These are phyloP conservation scores for Tachysurus fulvidraco DNA, from an alignment of 2,113 vertebrate species.

Conservation along the genomic window DNA sequence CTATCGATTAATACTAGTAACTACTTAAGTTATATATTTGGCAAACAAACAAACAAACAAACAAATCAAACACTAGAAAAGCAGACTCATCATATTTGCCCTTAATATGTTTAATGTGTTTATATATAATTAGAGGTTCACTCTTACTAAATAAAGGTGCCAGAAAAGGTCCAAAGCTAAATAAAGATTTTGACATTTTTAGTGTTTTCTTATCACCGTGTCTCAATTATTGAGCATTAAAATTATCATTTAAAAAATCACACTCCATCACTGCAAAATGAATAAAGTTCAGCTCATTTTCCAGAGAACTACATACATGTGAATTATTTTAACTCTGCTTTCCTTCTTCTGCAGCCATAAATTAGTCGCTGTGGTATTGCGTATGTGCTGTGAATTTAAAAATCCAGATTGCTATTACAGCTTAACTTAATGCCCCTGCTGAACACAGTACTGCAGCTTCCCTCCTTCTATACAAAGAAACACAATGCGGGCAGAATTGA, in stretches of 20 bases:
- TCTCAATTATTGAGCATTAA: background rate
- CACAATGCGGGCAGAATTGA: conserved; percentile 57
- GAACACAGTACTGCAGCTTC: conserved; percentile 43
- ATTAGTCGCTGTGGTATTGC: conserved; percentile 40
- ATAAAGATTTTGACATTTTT: background rate
- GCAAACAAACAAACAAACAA: background rate
- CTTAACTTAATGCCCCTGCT: conserved; percentile 50
- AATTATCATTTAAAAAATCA: background rate
- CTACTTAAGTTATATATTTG: background rate
- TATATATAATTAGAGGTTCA: background rate
- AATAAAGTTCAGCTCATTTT: conserved; percentile 33
- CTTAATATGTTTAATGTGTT: background rate
- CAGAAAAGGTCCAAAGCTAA: background rate
- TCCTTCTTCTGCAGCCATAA: conserved; percentile 4
- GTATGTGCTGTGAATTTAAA: conserved; percentile 46
- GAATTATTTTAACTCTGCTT: conserved; percentile 15
- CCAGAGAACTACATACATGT: conserved; percentile 8
- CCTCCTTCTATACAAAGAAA: conserved; percentile 52
- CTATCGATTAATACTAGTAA: background rate
- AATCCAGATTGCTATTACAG: conserved; percentile 57
- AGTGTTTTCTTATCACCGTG: background rate
- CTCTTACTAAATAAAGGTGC: background rate
- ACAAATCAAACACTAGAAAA: background rate
- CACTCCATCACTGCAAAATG: conserved; percentile 13
- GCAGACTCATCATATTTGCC: background rate